Percentiles rank a stretch among this genome's conserved stretches.
Conservation (phyloP, 2,888 invertebrate genomes). For the Eupeodes latifasciatus region DNA sequence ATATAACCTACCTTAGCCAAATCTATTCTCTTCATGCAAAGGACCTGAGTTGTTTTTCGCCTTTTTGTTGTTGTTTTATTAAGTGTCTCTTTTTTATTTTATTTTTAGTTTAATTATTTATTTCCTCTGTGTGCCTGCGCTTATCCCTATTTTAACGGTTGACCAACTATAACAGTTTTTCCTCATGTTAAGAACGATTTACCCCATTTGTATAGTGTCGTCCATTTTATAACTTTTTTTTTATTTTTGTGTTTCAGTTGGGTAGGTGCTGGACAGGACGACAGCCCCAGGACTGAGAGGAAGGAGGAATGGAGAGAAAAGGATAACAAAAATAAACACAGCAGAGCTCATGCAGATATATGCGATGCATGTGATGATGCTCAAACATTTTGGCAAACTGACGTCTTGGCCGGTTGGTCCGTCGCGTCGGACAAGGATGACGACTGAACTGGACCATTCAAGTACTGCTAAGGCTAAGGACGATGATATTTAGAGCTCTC, state of each 20-base stretch:
- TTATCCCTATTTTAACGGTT: constrained; percentile 75
- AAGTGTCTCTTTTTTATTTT: neutral
- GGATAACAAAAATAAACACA: constrained; percentile 58
- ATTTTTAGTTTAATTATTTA: constrained; percentile 71
- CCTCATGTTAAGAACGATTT: constrained; percentile 66
- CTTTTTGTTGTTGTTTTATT: constrained; percentile 19
- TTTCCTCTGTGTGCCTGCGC: constrained; percentile 69
- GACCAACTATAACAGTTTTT: constrained; percentile 74
- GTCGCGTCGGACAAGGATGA: neutral
- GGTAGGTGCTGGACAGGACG: constrained; percentile 18
- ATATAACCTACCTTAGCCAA: constrained; percentile 17
- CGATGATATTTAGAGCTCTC: constrained; percentile 41
- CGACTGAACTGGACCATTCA: neutral
- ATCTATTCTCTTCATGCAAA: constrained; percentile 51
- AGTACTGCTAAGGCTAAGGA: neutral
- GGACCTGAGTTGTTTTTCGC: constrained; percentile 16
- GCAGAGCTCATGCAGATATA: constrained; percentile 4
- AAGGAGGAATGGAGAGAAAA: no score
- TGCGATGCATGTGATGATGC: neutral
- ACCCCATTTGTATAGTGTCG: constrained; percentile 48
- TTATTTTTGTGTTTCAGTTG: neutral
- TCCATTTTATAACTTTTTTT: constrained; percentile 32
- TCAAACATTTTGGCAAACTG: constrained; percentile 48
- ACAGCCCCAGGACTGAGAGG: no score
- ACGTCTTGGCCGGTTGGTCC: neutral